phyloP scores from a whole-genome alignment of 2,888 invertebrate genomes.

The Bugula neritina region DNA sequence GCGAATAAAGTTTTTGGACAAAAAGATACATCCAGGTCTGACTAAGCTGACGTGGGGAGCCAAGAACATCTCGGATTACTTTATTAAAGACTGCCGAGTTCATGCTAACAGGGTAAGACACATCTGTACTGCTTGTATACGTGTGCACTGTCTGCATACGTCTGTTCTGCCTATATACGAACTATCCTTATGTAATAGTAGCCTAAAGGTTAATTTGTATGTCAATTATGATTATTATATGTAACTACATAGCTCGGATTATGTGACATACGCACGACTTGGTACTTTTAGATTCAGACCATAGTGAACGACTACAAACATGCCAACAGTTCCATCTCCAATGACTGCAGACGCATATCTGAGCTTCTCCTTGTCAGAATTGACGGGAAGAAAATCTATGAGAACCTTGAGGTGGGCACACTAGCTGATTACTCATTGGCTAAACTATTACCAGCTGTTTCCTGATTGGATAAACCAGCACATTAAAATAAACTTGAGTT shows the following conservation, averaged over 20 bases:
- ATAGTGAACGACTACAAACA: slow-evolving; percentile 76
- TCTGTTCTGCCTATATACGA: no score
- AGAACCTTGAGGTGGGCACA: slow-evolving; percentile 50
- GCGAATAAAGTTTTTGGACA: slow-evolving; percentile 59
- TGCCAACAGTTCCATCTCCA: slow-evolving; percentile 60
- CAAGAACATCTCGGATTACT: slow-evolving; percentile 50
- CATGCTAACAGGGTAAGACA: slow-evolving; percentile 43
- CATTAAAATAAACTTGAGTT: no score
- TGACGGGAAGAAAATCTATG: slow-evolving; percentile 50
- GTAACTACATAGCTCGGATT: no score
- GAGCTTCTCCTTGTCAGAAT: slow-evolving; percentile 51
- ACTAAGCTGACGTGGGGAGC: slow-evolving; percentile 54
- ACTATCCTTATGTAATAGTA: no score
- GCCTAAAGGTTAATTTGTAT: no score
- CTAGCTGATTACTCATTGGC: background rate
- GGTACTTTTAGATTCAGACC: slow-evolving; percentile 56
- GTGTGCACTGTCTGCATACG: no score
- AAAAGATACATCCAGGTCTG: slow-evolving; percentile 55
- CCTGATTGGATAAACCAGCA: no score
- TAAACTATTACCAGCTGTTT: no score
- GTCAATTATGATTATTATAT: no score
- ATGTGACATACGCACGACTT: no score
- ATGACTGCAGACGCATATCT: slow-evolving; percentile 49
- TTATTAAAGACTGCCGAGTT: slow-evolving; percentile 50
- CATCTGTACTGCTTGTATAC: no score